Conservation (phyloP, 2,113 vertebrate genomes). For the Hiodon alosoides region DNA sequence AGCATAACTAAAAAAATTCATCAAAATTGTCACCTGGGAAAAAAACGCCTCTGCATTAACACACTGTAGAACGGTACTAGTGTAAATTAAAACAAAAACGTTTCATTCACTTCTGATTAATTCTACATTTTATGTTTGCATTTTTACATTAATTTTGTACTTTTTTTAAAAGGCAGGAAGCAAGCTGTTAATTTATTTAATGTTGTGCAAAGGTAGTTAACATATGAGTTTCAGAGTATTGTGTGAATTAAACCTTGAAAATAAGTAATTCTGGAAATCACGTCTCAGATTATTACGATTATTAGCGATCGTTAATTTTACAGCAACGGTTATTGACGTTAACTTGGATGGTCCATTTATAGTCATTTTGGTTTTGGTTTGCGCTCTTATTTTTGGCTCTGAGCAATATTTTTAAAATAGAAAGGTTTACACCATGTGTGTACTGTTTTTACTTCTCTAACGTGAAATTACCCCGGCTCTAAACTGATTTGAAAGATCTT, state of each 20-base stretch:
- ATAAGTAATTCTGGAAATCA: slow-evolving; percentile 33
- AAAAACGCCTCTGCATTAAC: slow-evolving; percentile 3
- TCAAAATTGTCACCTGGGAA: background rate
- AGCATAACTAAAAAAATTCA: slow-evolving; percentile 1
- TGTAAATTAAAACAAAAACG: slow-evolving; percentile 6
- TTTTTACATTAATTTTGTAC: slow-evolving; percentile 23
- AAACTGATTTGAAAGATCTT: no score
- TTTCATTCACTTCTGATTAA: slow-evolving; percentile 16
- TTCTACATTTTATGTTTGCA: slow-evolving; percentile 25
- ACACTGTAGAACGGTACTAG: slow-evolving; percentile 8
- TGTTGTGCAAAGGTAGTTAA: slow-evolving; percentile 63
- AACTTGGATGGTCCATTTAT: no score
- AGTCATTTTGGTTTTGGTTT: no score
- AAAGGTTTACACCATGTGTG: no score
- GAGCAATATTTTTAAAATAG: no score
- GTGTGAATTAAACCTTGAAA: slow-evolving; percentile 75
- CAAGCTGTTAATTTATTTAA: slow-evolving; percentile 64
- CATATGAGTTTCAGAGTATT: slow-evolving; percentile 77
- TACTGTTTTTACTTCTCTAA: no score
- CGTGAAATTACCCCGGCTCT: no score
- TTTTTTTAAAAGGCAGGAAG: slow-evolving; percentile 34
- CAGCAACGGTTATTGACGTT: background rate
- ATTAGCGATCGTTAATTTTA: background rate
- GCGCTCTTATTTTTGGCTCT: no score
- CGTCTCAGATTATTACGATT: slow-evolving; percentile 24